Evolutionary conservation across 2,888 invertebrate species (phyloP), one percentile per base, ranked within the genome.

Genomic region (Sturmia bella): DNA sequence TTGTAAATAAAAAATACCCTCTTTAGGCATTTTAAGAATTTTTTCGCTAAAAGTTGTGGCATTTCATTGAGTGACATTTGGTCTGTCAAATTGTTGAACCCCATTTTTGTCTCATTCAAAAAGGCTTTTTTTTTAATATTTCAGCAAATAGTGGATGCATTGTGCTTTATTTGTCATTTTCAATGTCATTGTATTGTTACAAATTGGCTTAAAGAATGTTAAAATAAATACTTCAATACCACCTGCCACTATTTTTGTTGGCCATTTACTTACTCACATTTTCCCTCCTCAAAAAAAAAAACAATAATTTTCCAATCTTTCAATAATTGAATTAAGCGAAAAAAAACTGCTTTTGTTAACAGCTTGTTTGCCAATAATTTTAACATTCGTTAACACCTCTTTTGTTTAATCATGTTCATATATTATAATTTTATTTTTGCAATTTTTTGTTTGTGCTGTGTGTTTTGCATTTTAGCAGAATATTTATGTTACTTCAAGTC

Each of bases 401-500:
- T 76, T 76, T 69, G 52, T 52, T 68, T 41, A 37, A 17, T 37
- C 32, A 56, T 32, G 48, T 41, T 32, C 32, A 32, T 32, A 32
- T 32, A 9, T 32, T 32, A 32, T 32, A 7, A 7, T 27, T 27
- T 27, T 32, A 32, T 32, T 32, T 32, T 6, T 7, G 5, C n/a
- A n/a, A 32, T 32, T 32, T 32, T 6, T 32, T 32, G 15, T 57
- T 52, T 76, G n/a, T n/a, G n/a, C n/a, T 52, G 21, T 68, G 27
- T 37, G 15, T 48, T 15, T 37, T 76, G 57, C 32, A 19, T 1
- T 61, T 17, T 37, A 74, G 21, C 59, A 82, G 82, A 82, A 82
- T 82, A 78, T 82, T 82, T 59, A 78, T 82, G 78, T 74, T 70
- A 70, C 52, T 70, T 17, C 54, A 61, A 50, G 66, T 32, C 74